Evolutionary conservation across 2,113 vertebrate species (phyloP), one percentile per base, ranked within the genome.

Genomic region (Syrmaticus mikado): DNA sequence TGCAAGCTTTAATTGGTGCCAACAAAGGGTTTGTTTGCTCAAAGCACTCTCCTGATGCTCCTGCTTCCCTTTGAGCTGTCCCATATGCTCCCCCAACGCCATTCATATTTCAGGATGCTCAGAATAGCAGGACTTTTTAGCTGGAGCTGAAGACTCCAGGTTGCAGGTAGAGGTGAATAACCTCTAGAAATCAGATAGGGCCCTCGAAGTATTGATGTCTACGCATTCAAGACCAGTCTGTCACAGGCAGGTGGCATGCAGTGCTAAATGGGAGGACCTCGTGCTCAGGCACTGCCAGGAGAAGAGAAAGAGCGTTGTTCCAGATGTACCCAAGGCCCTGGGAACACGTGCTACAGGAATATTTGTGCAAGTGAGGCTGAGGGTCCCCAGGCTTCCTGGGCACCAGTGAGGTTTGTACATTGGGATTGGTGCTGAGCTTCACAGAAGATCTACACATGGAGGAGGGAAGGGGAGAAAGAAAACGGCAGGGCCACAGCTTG

Each of bases 81-180:
- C 15, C 60, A 20, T 0, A 2, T 1, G 1, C 41, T 72, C 1
- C 0, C 53, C 64, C 5, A 0, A 21, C 16, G 8, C 60, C 16
- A 21, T 30, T 66, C 5, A 2, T 77, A 41, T 85, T 82, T 92
- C 62, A 89, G 73, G n/a, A 24, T n/a, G 57, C 79, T 80, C 60
- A 45, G 67, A 50, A 82, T 10, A 83, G 48, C 61, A 45, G 76
- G 64, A 66, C 40, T 43, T 70, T 13, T 12, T 55, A 82, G 66
- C 58, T 1, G 0, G 52, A 83, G 45, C 11, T 41, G 66, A 67
- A 45, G 7, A 17, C 24, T 41, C 22, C 45, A 27, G 16, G 21
- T 6, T 60, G 55, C 40, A 50, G 71, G 34, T 19, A 28, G 34
- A 55, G 45, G 34, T 11, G 28, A 89, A 80, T 25, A 32, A 55